phyloP scores from a whole-genome alignment of 2,113 vertebrate species.

The Cyprinodon variegatus region DNA sequence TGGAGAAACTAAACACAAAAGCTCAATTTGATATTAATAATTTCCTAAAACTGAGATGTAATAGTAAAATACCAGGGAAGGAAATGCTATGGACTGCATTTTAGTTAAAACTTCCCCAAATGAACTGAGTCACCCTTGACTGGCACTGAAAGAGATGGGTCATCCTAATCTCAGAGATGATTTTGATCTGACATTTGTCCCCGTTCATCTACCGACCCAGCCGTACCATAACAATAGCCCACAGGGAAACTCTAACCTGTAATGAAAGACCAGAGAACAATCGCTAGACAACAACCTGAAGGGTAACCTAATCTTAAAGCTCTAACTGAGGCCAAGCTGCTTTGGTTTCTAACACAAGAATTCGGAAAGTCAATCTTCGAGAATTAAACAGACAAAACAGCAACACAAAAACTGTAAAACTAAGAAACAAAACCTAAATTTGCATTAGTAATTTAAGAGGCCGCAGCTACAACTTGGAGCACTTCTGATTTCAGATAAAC shows the following conservation, averaged over 20 bases:
- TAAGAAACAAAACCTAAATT: background rate
- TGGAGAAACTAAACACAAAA: conserved; percentile 21
- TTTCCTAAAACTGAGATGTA: background rate
- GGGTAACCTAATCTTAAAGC: conserved; percentile 94
- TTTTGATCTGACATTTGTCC: conserved; percentile 77
- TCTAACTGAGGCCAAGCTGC: conserved; percentile 88
- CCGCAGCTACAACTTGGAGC: conserved; percentile 5
- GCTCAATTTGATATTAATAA: conserved; percentile 26
- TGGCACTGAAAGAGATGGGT: conserved; percentile 36
- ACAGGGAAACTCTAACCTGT: conserved; percentile 92
- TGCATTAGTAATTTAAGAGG: conserved; percentile 2
- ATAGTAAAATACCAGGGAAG: background rate
- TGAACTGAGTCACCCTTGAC: conserved; percentile 61
- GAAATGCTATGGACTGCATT: background rate
- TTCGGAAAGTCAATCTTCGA: conserved; percentile 57
- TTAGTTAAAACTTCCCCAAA: conserved; percentile 17
- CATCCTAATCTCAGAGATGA: conserved; percentile 62
- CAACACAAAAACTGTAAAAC: conserved; percentile 18
- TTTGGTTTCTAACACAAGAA: conserved; percentile 83
- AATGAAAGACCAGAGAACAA: conserved; percentile 93
- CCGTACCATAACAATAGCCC: conserved; percentile 80
- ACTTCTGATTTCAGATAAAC: conserved; percentile 8
- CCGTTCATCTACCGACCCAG: conserved; percentile 82
- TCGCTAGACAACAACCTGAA: conserved; percentile 81
- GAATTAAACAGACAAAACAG: conserved; percentile 26